Base-by-base conservation (phyloP, 2,797 vertebrate genomes). In the Lagocephalus sceleratus region DNA sequence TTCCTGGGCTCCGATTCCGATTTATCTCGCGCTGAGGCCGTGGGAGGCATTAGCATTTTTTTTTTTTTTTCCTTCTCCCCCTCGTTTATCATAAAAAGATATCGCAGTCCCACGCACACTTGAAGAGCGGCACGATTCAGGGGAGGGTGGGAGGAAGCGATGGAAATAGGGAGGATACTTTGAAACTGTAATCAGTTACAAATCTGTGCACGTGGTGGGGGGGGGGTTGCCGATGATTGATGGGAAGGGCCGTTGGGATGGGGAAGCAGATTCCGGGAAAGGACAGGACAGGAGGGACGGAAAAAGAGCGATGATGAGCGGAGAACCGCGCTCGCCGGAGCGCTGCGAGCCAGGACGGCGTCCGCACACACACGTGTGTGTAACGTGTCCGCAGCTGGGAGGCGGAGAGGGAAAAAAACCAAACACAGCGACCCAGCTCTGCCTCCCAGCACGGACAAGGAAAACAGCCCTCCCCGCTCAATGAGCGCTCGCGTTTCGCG, bases 1-100 rank as follows among this genome's bases (percentile, higher is more conserved):
- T 79, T 69, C 66, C 68, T 80, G 71, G 48, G 40, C 70, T 63
- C 71, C 50, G 70, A 76, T 83, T 86, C 72, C 81, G 81, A 85
- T 87, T 87, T 86, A 83, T 89, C 81, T 84, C 72, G 47, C 69
- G 57, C 86, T 90, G 89, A 87, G 89, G 90, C 71, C 84, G 88
- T 84, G 88, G 87, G 85, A 85, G 72, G 78, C 87, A 89, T 90
- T 91, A 85, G 84, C 87, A 89, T 90, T 89, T 89, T 89, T 79
- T 73, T 71, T 58, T 54, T 68, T 62, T n/a, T n/a, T n/a, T n/a
- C n/a, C n/a, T n/a, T 68, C 79, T 80, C 74, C 78, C 77, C 76
- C 86, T 86, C 87, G 70, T 88, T 90, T 91, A 90, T 91, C 88
- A 90, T 91, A 88, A 91, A 86, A 89, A 90, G 87, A 90, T 89